A percentile compares a stretch with the other conserved stretches of the same genome.
Conservation (phyloP, 2,888 invertebrate species). For the Conus canariensis region DNA sequence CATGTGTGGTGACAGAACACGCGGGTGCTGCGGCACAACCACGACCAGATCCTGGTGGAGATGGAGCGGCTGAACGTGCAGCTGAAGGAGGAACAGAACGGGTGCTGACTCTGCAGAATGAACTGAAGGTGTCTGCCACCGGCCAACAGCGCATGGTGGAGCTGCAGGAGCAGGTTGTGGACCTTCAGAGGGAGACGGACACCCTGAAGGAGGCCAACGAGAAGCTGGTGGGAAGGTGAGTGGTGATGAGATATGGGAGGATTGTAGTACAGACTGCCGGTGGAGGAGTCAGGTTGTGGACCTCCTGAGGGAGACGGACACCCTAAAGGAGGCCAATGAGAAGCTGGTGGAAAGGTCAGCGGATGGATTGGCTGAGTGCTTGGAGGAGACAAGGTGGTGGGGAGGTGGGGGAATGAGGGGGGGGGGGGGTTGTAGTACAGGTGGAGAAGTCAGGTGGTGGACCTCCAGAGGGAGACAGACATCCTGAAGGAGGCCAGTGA, state of each 20-base stretch:
- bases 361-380: too few species aligned
- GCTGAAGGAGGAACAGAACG: slow-evolving; percentile 77
- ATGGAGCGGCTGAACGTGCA: slow-evolving; percentile 76
- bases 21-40: slow-evolving; percentile 72
- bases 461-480: slow-evolving; percentile 76
- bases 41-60: slow-evolving; percentile 77
- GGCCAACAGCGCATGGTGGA: slow-evolving; percentile 70
- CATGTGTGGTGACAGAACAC: slow-evolving; percentile 68
- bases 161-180: slow-evolving; percentile 75
- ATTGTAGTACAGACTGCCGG: too few species aligned
- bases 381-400: too few species aligned
- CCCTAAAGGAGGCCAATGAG: slow-evolving; percentile 79
- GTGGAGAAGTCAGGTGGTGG: too few species aligned
- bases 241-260: too few species aligned
- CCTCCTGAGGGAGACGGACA: slow-evolving; percentile 76
- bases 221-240: slow-evolving; percentile 77
- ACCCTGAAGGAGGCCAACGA: slow-evolving; percentile 79
- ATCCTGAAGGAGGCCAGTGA: slow-evolving; percentile 79
- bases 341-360: slow-evolving; percentile 77
- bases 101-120: slow-evolving; percentile 72
- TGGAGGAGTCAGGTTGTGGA: slow-evolving; percentile 39
- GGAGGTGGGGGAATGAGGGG: too few species aligned
- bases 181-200: slow-evolving; percentile 77
- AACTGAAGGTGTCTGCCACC: slow-evolving; percentile 71
- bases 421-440: too few species aligned